A percentile compares a stretch with the other conserved stretches of the same genome.
Evolutionary conservation across 2,888 invertebrate species (phyloP).

Genomic region (Galerucella pusilla): DNA sequence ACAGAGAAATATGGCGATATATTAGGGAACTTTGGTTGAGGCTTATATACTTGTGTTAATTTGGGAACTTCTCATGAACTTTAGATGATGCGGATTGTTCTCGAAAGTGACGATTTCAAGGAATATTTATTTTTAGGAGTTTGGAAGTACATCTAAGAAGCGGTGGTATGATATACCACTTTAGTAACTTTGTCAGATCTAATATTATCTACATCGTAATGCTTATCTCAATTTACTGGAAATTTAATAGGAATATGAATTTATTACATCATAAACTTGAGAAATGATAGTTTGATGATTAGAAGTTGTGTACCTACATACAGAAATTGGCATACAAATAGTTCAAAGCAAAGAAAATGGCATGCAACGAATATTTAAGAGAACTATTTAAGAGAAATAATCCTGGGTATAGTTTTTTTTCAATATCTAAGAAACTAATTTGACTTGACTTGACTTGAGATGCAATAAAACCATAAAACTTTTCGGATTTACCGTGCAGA

Average conservation of each 20-base stretch:
- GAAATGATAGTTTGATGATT: no score
- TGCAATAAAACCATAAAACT: no score
- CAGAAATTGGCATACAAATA: no score
- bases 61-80: constrained; percentile 22
- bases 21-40: constrained; percentile 19
- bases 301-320: no score
- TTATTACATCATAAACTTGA: no score
- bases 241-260: not conserved
- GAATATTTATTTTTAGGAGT: constrained; percentile 20
- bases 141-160: constrained; percentile 19
- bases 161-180: not conserved
- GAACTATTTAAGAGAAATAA: no score
- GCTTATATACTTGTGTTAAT: constrained; percentile 30
- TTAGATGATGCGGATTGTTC: constrained; percentile 14
- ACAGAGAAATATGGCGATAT: constrained; percentile 25
- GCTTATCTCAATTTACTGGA: not conserved
- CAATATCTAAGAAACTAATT: no score
- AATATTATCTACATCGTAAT: not conserved
- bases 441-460: no score
- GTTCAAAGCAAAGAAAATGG: no score
- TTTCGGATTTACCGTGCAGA: no score
- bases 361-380: no score
- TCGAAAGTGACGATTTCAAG: constrained; percentile 18
- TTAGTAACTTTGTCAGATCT: not conserved
- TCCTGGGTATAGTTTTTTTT: no score